A percentile compares a stretch with the other conserved stretches of the same genome.
Evolutionary conservation across 2,888 invertebrate genomes (phyloP).

Genomic region (Xestia ashworthii): DNA sequence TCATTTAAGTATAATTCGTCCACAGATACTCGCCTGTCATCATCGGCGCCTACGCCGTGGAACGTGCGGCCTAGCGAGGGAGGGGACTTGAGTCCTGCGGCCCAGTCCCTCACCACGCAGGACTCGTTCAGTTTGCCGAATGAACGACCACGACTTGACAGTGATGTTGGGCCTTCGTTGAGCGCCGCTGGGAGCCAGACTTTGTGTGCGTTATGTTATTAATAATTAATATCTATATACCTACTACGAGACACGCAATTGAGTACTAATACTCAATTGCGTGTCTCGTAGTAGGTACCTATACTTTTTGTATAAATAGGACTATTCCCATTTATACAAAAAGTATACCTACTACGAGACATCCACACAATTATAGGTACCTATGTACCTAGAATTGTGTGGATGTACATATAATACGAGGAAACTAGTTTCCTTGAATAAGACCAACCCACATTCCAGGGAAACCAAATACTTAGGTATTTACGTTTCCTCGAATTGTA

Average conservation of each 20-base stretch:
- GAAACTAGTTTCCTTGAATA: conserved; percentile 16
- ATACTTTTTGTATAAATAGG: neutral
- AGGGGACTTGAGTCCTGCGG: conserved; percentile 79
- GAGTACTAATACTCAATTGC: neutral
- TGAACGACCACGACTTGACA: conserved; percentile 83
- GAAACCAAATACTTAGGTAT: conserved; percentile 5
- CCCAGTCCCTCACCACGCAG: conserved; percentile 78
- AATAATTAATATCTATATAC: no score
- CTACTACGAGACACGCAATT: no score
- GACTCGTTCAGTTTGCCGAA: conserved; percentile 77
- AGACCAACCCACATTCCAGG: neutral
- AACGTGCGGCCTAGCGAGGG: conserved; percentile 60
- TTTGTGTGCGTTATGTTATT: conserved; percentile 72
- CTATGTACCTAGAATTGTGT: neutral
- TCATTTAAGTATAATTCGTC: conserved; percentile 27
- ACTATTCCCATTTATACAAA: no score
- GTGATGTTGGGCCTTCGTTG: conserved; percentile 87
- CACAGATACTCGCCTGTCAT: conserved; percentile 79
- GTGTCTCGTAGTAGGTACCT: neutral
- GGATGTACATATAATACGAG: neutral
- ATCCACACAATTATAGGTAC: no score
- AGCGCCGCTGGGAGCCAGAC: conserved; percentile 89
- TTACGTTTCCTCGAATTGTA: neutral
- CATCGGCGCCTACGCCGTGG: conserved; percentile 86
- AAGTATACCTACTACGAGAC: no score